Evolutionary conservation across 2,888 invertebrate species (phyloP), one percentile per base, ranked within the genome.

Genomic region (Plebejus anna): DNA sequence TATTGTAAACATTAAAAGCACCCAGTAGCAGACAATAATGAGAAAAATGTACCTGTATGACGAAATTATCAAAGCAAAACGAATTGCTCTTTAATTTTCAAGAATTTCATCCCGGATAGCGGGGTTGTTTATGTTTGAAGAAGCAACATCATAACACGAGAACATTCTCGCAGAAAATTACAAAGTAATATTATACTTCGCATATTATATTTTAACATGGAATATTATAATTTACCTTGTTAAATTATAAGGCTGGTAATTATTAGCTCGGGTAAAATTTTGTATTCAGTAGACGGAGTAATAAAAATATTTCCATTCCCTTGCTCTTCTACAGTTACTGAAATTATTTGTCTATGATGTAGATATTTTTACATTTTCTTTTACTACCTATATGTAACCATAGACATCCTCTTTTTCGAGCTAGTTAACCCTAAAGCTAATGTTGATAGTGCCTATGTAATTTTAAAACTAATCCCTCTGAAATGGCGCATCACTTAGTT

Each of bases 401-500:
- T 38, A 38, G 38, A 7, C 38, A 6, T 38, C 6, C 38, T 38
- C 38, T 38, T 38, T 38, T 38, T 38, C 38, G 38, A 5, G 38
- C 38, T 38, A 38, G 38, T 38, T 5, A 5, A 59, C 9, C 22
- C 22, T 22, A 22, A n/a, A 59, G 71, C 28, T 72, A 11, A 42
- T 22, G 72, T 47, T 72, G 72, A 72, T 22, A 22, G 71, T 13
- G 51, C 51, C 13, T 51, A 13, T 13, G 51, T 71, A 71, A 28
- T 72, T 47, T 47, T 47, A 72, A 47, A 76, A 70, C 79, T 82
- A 83, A 82, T 83, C 79, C 80, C 77, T 78, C 79, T 79, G 77
- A 80, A 83, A 80, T 81, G 77, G 77, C 79, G 81, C 81, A 79
- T 78, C 79, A 82, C 77, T 78, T 78, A 77, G 81, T 81, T 80